Evolutionary conservation across 2,797 vertebrate species (phyloP).

Genomic region (Platyrinchus mystaceus): DNA sequence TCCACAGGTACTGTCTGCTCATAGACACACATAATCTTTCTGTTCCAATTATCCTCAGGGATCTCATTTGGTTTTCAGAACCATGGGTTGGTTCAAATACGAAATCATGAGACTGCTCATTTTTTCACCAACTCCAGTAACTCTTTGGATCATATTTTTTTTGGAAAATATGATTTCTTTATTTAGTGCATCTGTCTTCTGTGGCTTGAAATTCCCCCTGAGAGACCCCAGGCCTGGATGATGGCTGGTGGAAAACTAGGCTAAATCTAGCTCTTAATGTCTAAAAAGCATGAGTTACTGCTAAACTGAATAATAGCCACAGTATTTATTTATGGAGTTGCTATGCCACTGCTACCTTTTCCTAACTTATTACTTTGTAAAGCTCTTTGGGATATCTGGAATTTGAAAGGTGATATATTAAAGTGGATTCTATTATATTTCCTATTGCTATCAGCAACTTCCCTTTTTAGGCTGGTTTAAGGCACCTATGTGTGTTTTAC

Average conservation of each 20-base stretch:
- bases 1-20: background rate
- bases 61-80: constrained; percentile 6
- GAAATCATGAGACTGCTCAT: background rate
- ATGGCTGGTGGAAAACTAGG: background rate
- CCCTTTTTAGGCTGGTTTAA: constrained; percentile 10
- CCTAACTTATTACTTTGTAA: constrained; percentile 31
- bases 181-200: background rate
- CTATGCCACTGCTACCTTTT: background rate
- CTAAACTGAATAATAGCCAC: constrained; percentile 18
- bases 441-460: constrained; percentile 37
- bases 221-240: background rate
- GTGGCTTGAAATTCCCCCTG: constrained; percentile 3
- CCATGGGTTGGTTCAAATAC: background rate
- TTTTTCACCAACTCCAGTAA: background rate
- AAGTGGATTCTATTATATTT: constrained; percentile 39
- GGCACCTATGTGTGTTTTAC: background rate
- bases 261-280: constrained; percentile 28
- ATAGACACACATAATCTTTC: constrained; percentile 12
- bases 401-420: constrained; percentile 43
- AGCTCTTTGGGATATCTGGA: constrained; percentile 33
- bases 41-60: constrained; percentile 25
- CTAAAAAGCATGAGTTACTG: constrained; percentile 31
- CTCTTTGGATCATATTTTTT: background rate
- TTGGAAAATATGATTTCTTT: constrained; percentile 20
- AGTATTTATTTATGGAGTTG: constrained; percentile 39